These are phyloP conservation scores for Prinia subflava DNA, from an alignment of 2,113 vertebrate genomes.

Conservation along the genomic window DNA sequence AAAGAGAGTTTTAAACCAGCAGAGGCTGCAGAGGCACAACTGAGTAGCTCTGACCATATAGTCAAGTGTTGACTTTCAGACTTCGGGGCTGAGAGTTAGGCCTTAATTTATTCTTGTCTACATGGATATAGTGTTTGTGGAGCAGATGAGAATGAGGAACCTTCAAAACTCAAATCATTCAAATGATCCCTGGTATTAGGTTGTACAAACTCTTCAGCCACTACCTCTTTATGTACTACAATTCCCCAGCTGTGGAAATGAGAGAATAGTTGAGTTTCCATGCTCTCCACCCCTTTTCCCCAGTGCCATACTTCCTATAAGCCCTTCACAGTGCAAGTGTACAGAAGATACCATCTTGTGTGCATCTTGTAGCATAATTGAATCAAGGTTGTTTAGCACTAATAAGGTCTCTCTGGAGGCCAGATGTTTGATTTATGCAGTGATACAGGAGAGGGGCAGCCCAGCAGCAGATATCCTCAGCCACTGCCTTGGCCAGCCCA, in stretches of 20 bases:
- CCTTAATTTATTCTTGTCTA: not conserved
- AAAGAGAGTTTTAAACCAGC: not conserved
- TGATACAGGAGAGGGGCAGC: not conserved
- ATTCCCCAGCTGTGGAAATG: not conserved
- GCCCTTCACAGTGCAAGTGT: not conserved
- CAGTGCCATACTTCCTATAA: not conserved
- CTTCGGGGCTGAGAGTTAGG: not conserved
- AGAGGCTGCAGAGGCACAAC: not conserved
- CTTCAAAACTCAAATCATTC: not conserved
- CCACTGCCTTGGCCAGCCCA: not conserved
- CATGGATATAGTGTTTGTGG: not conserved
- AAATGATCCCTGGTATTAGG: not conserved
- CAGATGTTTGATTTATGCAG: slow-evolving; percentile 32
- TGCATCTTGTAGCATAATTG: slow-evolving; percentile 53
- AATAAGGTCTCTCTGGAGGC: slow-evolving; percentile 39
- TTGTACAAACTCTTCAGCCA: not conserved
- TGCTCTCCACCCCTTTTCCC: not conserved
- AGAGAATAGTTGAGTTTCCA: not conserved
- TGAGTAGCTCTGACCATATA: not conserved
- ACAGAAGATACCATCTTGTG: slow-evolving; percentile 17
- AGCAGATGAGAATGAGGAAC: not conserved
- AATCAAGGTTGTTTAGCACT: slow-evolving; percentile 36
- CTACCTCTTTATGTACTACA: not conserved
- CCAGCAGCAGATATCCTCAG: not conserved
- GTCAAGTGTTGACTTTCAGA: not conserved